Conservation (phyloP, 1,140 invertebrate genomes). For the Zophobas atratus region DNA sequence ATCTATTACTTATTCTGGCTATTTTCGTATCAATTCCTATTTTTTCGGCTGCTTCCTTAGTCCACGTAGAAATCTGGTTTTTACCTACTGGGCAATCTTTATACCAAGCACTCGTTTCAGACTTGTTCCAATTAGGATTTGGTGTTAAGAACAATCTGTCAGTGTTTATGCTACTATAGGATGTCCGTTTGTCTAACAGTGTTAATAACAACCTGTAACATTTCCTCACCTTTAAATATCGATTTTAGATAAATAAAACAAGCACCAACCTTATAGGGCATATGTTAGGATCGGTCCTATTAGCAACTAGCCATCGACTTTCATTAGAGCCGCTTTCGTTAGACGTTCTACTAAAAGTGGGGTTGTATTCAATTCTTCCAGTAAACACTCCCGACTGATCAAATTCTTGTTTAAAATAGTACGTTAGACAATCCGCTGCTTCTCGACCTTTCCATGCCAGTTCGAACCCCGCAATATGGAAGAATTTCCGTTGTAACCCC, state of each 20-base stretch:
- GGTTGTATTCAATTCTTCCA: not conserved
- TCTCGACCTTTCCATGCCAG: not conserved
- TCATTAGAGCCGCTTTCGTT: not conserved
- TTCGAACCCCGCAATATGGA: not conserved
- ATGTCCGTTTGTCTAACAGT: slow-evolving; percentile 28
- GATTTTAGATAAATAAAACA: not conserved
- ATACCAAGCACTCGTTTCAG: slow-evolving; percentile 32
- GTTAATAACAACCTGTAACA: slow-evolving; percentile 13
- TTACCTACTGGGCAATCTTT: slow-evolving; percentile 35
- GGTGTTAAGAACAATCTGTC: slow-evolving; percentile 39
- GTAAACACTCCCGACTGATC: not conserved
- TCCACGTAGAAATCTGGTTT: slow-evolving; percentile 42
- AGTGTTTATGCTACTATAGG: slow-evolving; percentile 3
- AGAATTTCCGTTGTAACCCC: not conserved
- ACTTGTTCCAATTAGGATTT: slow-evolving; percentile 38
- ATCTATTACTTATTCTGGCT: no score
- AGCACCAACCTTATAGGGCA: slow-evolving; percentile 17
- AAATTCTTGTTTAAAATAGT: not conserved
- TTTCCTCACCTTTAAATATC: not conserved
- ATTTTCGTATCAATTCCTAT: not conserved
- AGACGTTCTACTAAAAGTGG: not conserved
- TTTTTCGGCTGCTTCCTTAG: slow-evolving; percentile 11
- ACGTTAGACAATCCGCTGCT: not conserved
- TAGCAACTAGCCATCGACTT: slow-evolving; percentile 22
- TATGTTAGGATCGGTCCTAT: slow-evolving; percentile 24